Base-by-base conservation (phyloP, 1,140 invertebrate genomes). In the Drosophila grimshawi region DNA sequence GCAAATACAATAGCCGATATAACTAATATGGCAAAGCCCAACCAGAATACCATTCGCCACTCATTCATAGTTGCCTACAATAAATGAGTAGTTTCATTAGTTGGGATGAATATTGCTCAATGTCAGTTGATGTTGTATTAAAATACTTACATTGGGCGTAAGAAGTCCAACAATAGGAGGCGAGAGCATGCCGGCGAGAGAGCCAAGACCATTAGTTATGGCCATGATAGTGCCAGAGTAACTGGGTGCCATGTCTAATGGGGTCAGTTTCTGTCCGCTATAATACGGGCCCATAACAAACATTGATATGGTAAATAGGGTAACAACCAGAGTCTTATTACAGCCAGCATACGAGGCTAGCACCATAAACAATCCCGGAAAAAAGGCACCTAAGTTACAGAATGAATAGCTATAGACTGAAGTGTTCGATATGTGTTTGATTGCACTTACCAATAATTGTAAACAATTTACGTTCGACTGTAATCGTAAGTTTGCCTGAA, bases 181-280 rank as follows among this genome's bases (percentile, higher is more conserved):
- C 3, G 95, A 95, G 2, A 97, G 85, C 39, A 97, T 95, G 2
- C 96, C 97, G 94, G 35, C 96, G 86, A 97, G 86, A 0, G 96
- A 95, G 0, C 96, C 96, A 45, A 96, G 93, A 0, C 96, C 96
- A 78, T 97, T 97, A 0, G 95, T 94, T 3, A 97, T 93, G 0
- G 96, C 96, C 95, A 96, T 97, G 33, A 97, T 92, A 0, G 95
- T 95, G 49, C 96, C 96, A 3, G 96, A 95, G 91, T 95, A 97
- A 79, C 96, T 95, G 29, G 96, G 95, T 67, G 96, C 96, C 55
- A 97, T 93, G 86, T 97, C 96, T 39, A 97, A 91, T 3, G 96
- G 95, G 75, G 97, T 97, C 8, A 97, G 94, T 78, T 95, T 95
- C 90, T 95, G 94, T 3, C 95, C 95, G 0, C 94, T 93, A 80